Evolutionary conservation across 2,888 invertebrate genomes (phyloP).

Genomic region (Erannis defoliaria): DNA sequence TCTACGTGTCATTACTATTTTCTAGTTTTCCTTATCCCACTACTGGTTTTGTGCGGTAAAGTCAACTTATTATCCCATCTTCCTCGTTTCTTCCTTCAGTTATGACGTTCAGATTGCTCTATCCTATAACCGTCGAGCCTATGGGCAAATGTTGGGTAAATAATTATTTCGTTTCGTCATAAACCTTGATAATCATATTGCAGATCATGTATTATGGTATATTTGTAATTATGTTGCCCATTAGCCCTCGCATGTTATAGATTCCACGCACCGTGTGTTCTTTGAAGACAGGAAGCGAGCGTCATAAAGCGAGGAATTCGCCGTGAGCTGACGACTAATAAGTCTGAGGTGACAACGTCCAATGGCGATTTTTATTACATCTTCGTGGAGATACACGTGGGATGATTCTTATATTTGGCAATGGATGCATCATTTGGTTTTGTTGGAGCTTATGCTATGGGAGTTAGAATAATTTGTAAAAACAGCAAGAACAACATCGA

Average conservation of each 20-base stretch:
- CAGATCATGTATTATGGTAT: background rate
- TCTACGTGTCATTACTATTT: no score
- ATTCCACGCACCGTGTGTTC: slow-evolving; percentile 65
- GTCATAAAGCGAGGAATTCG: slow-evolving; percentile 60
- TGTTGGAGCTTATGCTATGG: no score
- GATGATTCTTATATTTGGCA: no score
- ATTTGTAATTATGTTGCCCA: slow-evolving; percentile 18
- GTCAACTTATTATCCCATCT: no score
- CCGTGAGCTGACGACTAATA: slow-evolving; percentile 47
- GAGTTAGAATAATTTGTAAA: background rate
- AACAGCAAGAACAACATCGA: background rate
- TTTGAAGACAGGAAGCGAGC: slow-evolving; percentile 66
- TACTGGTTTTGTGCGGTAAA: no score
- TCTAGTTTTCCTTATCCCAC: no score
- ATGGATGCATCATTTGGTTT: no score
- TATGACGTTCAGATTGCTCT: no score
- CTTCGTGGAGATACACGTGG: background rate
- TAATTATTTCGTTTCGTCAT: background rate
- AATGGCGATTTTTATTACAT: background rate
- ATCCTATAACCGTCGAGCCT: no score
- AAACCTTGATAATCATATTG: background rate
- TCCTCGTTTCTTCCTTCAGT: no score
- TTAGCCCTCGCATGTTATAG: slow-evolving; percentile 52
- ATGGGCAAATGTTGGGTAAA: no score
- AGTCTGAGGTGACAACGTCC: slow-evolving; percentile 1